phyloP scores from a whole-genome alignment of 2,888 invertebrate genomes.

The Ichneumoninae sp. region DNA sequence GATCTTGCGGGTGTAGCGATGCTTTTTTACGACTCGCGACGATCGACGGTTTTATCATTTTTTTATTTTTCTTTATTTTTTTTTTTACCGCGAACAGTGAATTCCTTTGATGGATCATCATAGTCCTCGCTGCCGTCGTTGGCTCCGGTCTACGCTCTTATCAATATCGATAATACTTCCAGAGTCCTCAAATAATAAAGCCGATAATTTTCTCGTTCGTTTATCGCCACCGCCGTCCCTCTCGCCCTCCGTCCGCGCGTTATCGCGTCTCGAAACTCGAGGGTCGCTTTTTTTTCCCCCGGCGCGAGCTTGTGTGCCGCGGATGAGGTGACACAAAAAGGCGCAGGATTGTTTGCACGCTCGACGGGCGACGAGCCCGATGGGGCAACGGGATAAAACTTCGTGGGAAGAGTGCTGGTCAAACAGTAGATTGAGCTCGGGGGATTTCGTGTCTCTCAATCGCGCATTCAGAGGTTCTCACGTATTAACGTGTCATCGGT shows the following conservation, averaged over 20 bases:
- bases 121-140: conserved; percentile 25
- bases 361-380: conserved; percentile 69
- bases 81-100: not conserved
- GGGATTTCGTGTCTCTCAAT: conserved; percentile 49
- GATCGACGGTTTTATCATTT: not conserved
- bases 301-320: conserved; percentile 46
- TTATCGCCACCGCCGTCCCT: conserved; percentile 47
- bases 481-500: conserved; percentile 15
- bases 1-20: not conserved
- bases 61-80: not conserved
- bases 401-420: conserved; percentile 75
- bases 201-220: conserved; percentile 59
- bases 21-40: no score
- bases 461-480: conserved; percentile 37
- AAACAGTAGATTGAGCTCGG: conserved; percentile 72
- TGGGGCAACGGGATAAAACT: conserved; percentile 72
- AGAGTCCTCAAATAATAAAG: conserved; percentile 61
- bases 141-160: conserved; percentile 29
- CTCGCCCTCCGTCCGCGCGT: conserved; percentile 23
- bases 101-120: conserved; percentile 26
- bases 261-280: conserved; percentile 47
- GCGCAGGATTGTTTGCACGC: conserved; percentile 75
- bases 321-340: conserved; percentile 69
- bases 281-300: not conserved
- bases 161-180: conserved; percentile 64